These are phyloP conservation scores for Carettochelys insculpta DNA, from an alignment of 2,113 vertebrate species.

Conservation along the genomic window DNA sequence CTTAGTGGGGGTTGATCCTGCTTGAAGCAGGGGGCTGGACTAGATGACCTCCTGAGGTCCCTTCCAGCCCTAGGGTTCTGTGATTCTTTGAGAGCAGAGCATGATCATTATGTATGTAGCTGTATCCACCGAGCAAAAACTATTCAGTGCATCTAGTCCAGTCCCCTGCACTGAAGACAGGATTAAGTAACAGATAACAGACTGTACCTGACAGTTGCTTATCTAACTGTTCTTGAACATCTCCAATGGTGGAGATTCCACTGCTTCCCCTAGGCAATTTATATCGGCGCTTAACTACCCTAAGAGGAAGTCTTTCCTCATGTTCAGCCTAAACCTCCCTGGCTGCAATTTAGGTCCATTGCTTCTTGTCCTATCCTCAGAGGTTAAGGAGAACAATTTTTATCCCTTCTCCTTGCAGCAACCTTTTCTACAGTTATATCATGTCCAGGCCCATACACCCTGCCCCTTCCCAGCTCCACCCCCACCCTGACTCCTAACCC, in stretches of 20 bases:
- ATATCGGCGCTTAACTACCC: not conserved
- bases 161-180: not conserved
- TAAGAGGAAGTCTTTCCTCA: not conserved
- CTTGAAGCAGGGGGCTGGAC: no score
- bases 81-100: no score
- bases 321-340: not conserved
- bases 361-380: not conserved
- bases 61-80: no score
- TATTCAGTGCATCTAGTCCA: not conserved
- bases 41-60: no score
- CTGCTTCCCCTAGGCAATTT: not conserved
- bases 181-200: not conserved
- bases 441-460: no score
- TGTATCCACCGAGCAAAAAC: not conserved
- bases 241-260: not conserved
- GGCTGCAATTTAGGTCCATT: not conserved
- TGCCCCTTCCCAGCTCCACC: no score
- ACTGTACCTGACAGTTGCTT: not conserved
- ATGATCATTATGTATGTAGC: not conserved
- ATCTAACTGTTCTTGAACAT: not conserved
- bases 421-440: not conserved
- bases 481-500: no score
- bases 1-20: no score
- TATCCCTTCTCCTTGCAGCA: not conserved
- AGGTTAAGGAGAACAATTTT: not conserved